Evolutionary conservation across 1,140 invertebrate genomes (phyloP).

Genomic region (Achroia grisella): DNA sequence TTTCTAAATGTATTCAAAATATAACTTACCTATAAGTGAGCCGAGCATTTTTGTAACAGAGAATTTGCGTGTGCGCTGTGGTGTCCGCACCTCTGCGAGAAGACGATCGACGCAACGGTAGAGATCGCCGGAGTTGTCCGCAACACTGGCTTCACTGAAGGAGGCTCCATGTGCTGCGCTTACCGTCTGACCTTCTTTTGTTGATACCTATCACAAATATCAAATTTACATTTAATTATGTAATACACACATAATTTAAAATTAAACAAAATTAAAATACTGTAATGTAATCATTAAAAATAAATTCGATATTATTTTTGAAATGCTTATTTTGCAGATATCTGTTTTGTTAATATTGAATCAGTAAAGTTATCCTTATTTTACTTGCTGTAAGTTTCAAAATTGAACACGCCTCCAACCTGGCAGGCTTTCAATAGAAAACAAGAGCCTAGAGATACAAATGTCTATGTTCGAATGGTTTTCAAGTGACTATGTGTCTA

Average conservation of each 20-base stretch:
- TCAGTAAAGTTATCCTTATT: too few relatives aligned
- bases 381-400: background rate
- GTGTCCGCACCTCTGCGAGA: slow-evolving; percentile 76
- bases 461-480: background rate
- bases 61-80: slow-evolving; percentile 79
- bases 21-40: slow-evolving; percentile 77
- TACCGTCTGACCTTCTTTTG: slow-evolving; percentile 79
- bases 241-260: too few relatives aligned
- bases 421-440: slow-evolving; percentile 1
- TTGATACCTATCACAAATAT: slow-evolving; percentile 75
- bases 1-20: too few relatives aligned
- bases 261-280: too few relatives aligned
- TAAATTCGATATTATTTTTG: too few relatives aligned
- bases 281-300: too few relatives aligned
- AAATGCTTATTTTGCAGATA: too few relatives aligned
- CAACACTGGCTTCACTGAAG: slow-evolving; percentile 85
- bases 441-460: background rate
- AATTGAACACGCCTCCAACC: background rate
- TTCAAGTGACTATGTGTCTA: background rate
- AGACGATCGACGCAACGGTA: slow-evolving; percentile 81
- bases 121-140: slow-evolving; percentile 82
- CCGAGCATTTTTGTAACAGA: slow-evolving; percentile 87
- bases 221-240: too few relatives aligned
- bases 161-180: slow-evolving; percentile 79
- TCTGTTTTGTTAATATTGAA: too few relatives aligned